Evolutionary conservation across 2,113 vertebrate species (phyloP).

Genomic region (Perca fluviatilis): DNA sequence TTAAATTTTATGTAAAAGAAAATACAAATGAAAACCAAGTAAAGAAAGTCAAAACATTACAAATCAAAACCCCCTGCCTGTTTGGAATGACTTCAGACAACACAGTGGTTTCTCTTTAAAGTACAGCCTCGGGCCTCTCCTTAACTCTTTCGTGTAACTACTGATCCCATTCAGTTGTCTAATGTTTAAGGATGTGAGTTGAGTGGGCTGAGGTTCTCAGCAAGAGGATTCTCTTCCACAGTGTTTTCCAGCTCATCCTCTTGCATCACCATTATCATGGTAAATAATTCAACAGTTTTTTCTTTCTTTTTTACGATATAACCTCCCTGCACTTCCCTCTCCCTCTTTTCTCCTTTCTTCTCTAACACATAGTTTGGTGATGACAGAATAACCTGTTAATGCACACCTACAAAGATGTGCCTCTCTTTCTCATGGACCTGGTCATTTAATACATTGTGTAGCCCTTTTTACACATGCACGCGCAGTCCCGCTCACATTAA

Average conservation of each 20-base stretch:
- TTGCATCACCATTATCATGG: constrained; percentile 57
- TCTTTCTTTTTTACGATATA: constrained; percentile 8
- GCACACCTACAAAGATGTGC: constrained; percentile 36
- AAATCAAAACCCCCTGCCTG: constrained; percentile 57
- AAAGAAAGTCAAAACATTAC: constrained; percentile 41
- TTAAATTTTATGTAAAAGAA: constrained; percentile 15
- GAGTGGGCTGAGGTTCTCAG: constrained; percentile 44
- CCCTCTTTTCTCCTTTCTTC: not conserved
- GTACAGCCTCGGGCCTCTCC: constrained; percentile 55
- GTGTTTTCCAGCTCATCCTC: constrained; percentile 31
- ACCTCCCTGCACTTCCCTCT: constrained; percentile 3
- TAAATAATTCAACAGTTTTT: constrained; percentile 50
- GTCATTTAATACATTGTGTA: constrained; percentile 42
- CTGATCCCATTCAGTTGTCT: constrained; percentile 59
- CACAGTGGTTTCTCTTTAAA: constrained; percentile 63
- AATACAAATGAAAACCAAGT: constrained; percentile 38
- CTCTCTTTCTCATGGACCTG: constrained; percentile 18
- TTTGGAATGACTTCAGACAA: constrained; percentile 71
- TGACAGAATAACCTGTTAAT: constrained; percentile 39
- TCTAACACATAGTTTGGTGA: constrained; percentile 15
- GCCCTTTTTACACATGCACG: constrained; percentile 48
- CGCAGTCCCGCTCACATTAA: constrained; percentile 61
- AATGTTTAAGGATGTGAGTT: constrained; percentile 38
- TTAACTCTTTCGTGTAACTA: constrained; percentile 59
- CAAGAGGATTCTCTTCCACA: constrained; percentile 33